Percentiles rank a stretch among this genome's conserved stretches.
phyloP scores from a whole-genome alignment of 2,888 invertebrate genomes.

The Heliconius charithonia region DNA sequence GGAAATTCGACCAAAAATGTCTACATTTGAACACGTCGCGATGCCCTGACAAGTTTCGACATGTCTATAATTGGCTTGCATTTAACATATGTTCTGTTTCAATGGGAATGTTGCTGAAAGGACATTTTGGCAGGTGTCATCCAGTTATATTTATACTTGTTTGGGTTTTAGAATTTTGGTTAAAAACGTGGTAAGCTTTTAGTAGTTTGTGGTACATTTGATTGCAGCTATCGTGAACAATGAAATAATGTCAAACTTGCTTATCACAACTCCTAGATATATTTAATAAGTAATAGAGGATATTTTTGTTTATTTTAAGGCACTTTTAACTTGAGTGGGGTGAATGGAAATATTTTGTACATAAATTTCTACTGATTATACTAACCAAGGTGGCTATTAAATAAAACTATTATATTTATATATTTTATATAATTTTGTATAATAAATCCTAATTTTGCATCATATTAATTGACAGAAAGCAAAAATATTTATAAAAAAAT shows the following conservation, averaged over 20 bases:
- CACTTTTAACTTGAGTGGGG: too few species aligned
- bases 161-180: neutral
- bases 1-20: slow-evolving; percentile 25
- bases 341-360: too few species aligned
- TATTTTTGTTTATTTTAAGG: neutral
- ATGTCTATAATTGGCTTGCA: slow-evolving; percentile 37
- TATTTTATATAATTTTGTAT: too few species aligned
- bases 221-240: neutral
- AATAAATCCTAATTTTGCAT: too few species aligned
- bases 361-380: too few species aligned
- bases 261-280: neutral
- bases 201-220: neutral
- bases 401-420: too few species aligned
- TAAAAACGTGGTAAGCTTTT: neutral
- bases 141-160: neutral
- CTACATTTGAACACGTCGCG: slow-evolving; percentile 35
- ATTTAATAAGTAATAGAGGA: neutral
- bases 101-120: slow-evolving; percentile 29
- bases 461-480: too few species aligned
- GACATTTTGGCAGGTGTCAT: slow-evolving; percentile 30
- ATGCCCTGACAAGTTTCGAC: slow-evolving; percentile 31
- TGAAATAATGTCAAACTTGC: neutral
- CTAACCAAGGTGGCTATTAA: too few species aligned
- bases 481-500: too few species aligned
- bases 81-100: slow-evolving; percentile 35